Conservation (phyloP, 1,140 invertebrate genomes). For the Harlomillsia oculata region DNA sequence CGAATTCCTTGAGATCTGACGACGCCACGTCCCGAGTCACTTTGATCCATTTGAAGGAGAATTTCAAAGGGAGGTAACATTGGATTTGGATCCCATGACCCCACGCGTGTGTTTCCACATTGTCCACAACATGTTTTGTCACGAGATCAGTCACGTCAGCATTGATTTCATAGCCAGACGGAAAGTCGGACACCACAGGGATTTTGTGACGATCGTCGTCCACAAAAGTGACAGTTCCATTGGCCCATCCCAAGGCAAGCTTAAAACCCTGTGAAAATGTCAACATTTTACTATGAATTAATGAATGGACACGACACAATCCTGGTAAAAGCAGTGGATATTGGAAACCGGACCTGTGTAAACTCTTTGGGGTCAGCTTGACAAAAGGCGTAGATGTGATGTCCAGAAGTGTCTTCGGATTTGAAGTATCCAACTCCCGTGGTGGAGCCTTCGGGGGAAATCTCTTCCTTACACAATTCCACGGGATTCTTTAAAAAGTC, state of each 20-base stretch:
- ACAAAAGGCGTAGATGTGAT: constrained; percentile 14
- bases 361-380: constrained; percentile 11
- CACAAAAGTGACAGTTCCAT: constrained; percentile 17
- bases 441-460: constrained; percentile 3
- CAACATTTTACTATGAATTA: too few relatives aligned
- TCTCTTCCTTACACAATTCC: constrained; percentile 19
- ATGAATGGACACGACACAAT: too few relatives aligned
- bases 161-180: constrained; percentile 21
- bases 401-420: constrained; percentile 4
- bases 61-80: constrained; percentile 22
- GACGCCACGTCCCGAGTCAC: constrained; percentile 10
- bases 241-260: constrained; percentile 13
- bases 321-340: neutral
- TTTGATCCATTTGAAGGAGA: constrained; percentile 25
- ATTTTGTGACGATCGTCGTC: constrained; percentile 19
- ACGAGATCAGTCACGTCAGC: constrained; percentile 20
- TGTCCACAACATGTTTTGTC: neutral
- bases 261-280: constrained; percentile 22
- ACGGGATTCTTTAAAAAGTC: constrained; percentile 17
- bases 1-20: neutral
- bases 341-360: too few relatives aligned
- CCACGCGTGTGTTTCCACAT: neutral
- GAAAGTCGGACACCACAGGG: constrained; percentile 10
- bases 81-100: constrained; percentile 4
- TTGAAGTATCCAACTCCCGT: constrained; percentile 20